Base-by-base conservation (phyloP, 2,113 vertebrate genomes). In the Microcebus jonahi region DNA sequence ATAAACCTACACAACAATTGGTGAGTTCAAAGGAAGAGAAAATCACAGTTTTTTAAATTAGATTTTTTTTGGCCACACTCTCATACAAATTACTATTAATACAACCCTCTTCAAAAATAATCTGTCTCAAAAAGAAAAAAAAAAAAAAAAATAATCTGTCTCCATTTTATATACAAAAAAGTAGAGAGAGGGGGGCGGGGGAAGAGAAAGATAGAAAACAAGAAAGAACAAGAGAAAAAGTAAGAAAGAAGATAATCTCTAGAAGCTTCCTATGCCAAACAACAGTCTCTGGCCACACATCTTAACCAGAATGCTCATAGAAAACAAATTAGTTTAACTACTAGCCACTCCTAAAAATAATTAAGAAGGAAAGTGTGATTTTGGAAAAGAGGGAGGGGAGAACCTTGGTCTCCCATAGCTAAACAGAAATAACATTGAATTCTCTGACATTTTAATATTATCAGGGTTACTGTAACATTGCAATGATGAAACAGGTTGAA, bases 301-400 rank as follows among this genome's bases (percentile, higher is more conserved):
- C 27, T 39, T 34, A 68, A 85, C 61, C 18, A 50, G 55, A 84
- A 83, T 48, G 48, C 13, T 90, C 39, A 12, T 4, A 59, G 77
- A 79, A 90, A 63, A 53, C 39, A 84, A 90, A 86, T 83, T 65
- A 67, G 70, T 53, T 48, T 50, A 85, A 83, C 34, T 6, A 53
- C 86, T 85, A 88, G 88, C 34, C n/a, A 31, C 29, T 83, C 27
- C 76, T 71, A 71, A 75, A 91, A 68, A 76, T 57, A 96, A 90
- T 83, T 39, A 75, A 83, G 61, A 91, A 95, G 81, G 29, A 77
- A 77, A 59, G 76, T 48, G 29, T 23, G n/a, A 57, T 55, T 42
- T 75, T 71, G 50, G 31, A n/a, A 48, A 87, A 59, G 68, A 68
- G 5, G 31, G 5, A 87, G 11, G 12, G 53, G 6, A 68, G 15